These are phyloP conservation scores for Dendrocincla tyrannina DNA, from an alignment of 2,797 vertebrate species.

Conservation along the genomic window DNA sequence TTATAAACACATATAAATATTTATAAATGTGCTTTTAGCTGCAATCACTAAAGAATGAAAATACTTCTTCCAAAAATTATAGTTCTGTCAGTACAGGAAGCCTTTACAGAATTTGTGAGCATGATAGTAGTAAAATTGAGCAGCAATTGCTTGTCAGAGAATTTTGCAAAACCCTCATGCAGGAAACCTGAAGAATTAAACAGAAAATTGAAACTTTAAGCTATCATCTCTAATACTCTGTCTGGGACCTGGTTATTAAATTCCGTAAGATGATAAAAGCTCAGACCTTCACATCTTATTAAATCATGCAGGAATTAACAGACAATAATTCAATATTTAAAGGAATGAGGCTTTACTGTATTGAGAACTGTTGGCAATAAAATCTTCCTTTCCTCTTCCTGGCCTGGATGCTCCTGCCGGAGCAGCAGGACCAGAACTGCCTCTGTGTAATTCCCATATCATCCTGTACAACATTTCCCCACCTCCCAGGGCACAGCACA, in stretches of 20 bases:
- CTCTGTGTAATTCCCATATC: neutral
- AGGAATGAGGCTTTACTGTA: neutral
- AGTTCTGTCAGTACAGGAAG: neutral
- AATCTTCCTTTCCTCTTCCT: neutral
- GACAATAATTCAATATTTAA: neutral
- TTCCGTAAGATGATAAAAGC: neutral
- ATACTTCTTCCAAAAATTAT: neutral
- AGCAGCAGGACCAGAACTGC: neutral
- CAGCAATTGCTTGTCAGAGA: neutral
- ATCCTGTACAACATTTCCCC: neutral
- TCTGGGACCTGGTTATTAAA: slow-evolving; percentile 29
- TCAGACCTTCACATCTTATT: slow-evolving; percentile 15
- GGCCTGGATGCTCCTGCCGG: neutral
- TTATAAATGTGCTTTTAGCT: neutral
- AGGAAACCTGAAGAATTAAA: neutral
- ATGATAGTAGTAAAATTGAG: neutral
- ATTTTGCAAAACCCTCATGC: neutral
- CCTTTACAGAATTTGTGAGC: neutral
- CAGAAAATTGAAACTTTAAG: slow-evolving; percentile 1
- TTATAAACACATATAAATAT: neutral
- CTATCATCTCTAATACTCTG: neutral
- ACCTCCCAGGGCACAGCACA: neutral
- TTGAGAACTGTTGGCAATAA: neutral
- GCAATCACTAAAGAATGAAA: neutral
- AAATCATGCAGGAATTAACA: slow-evolving; percentile 1